Evolutionary conservation across 1,140 invertebrate genomes (phyloP).

Genomic region (Pectinophora gossypiella): DNA sequence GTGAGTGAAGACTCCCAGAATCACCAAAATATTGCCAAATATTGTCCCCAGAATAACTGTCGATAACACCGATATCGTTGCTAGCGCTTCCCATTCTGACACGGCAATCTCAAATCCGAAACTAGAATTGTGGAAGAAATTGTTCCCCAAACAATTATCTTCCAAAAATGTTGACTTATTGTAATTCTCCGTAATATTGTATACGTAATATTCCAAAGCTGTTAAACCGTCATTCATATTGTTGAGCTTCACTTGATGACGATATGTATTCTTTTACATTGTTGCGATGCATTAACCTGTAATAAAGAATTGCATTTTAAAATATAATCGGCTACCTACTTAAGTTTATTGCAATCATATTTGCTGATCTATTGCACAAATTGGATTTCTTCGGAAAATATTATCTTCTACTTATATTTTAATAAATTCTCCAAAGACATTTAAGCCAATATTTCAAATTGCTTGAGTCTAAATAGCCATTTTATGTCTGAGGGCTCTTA

Average conservation of each 20-base stretch:
- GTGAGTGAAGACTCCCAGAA: conserved; percentile 95
- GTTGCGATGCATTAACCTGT: no score
- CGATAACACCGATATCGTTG: conserved; percentile 81
- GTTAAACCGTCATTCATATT: not conserved
- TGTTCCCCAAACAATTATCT: not conserved
- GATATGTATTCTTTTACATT: not conserved
- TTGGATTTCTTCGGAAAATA: no score
- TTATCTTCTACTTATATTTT: no score
- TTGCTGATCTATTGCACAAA: no score
- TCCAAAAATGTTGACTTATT: not conserved
- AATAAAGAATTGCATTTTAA: no score
- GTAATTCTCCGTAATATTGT: not conserved
- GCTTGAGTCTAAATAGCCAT: no score
- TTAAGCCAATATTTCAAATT: no score
- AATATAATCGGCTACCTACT: no score
- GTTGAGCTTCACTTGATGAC: not conserved
- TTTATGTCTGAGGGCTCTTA: no score
- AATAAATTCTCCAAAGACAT: no score
- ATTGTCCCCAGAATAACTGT: conserved; percentile 90
- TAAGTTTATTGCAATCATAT: no score
- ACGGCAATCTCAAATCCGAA: conserved; percentile 78
- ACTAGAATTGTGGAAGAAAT: conserved; percentile 52
- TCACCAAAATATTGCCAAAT: conserved; percentile 94
- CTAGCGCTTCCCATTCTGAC: conserved; percentile 84
- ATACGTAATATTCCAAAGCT: not conserved